Conservation (phyloP, 2,113 vertebrate species). For the Solenodon paradoxus region DNA sequence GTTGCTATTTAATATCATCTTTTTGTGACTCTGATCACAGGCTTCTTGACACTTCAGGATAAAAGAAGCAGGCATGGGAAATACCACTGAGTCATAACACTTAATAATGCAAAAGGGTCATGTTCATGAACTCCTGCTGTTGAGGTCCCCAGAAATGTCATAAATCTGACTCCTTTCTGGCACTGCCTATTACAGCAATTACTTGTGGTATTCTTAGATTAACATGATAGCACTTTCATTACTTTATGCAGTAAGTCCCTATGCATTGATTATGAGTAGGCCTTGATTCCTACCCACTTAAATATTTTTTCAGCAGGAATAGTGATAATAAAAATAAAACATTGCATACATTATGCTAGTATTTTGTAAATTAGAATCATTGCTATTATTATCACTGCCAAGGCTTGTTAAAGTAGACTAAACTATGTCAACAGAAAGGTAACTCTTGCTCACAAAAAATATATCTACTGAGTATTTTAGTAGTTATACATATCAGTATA, state of each 20-base stretch:
- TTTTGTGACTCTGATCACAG: not conserved
- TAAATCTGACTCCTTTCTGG: not conserved
- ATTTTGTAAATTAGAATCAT: not conserved
- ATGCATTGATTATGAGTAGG: not conserved
- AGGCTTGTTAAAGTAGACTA: not conserved
- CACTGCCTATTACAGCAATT: not conserved
- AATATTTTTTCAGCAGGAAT: not conserved
- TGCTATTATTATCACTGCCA: not conserved
- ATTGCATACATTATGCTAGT: not conserved
- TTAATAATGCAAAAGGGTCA: not conserved
- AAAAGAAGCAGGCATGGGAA: not conserved
- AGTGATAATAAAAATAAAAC: not conserved
- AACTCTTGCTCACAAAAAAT: slow-evolving; percentile 10
- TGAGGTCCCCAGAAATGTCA: not conserved
- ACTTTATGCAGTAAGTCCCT: not conserved
- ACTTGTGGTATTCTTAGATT: not conserved
- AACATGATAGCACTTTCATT: not conserved
- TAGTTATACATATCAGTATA: not conserved
- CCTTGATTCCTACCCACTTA: slow-evolving; percentile 3
- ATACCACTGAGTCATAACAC: not conserved
- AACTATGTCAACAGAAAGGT: not conserved
- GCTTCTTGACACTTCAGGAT: not conserved
- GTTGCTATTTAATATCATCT: not conserved
- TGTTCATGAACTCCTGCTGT: not conserved
- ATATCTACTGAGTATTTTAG: not conserved